Conservation (phyloP, 2,888 invertebrate genomes). For the Drosophila basisetae region DNA sequence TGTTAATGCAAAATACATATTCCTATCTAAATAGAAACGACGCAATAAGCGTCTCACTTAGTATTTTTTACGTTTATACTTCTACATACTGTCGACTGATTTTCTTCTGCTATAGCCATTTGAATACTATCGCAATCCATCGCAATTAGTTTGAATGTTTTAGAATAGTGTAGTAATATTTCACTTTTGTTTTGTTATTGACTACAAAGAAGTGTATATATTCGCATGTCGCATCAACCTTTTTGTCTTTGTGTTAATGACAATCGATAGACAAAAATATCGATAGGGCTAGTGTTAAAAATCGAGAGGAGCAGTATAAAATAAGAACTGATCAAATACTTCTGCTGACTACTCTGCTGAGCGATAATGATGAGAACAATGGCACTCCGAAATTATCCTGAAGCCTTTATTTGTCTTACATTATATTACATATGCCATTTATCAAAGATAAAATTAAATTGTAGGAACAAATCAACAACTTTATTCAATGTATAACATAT, state of each 20-base stretch:
- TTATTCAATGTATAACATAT: background rate
- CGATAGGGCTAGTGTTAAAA: background rate
- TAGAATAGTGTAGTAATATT: background rate
- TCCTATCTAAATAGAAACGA: slow-evolving; percentile 18
- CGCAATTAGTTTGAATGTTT: background rate
- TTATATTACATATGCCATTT: background rate
- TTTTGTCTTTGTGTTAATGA: background rate
- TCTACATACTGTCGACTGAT: slow-evolving; percentile 75
- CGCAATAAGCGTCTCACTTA: slow-evolving; percentile 30
- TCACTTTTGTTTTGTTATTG: background rate
- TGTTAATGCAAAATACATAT: background rate
- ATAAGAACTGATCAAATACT: background rate
- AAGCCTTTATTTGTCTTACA: background rate
- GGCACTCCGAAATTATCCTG: background rate
- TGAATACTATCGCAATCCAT: slow-evolving; percentile 85
- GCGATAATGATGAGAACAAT: too few species aligned
- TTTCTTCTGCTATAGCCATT: slow-evolving; percentile 83
- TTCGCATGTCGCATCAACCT: background rate
- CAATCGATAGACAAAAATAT: slow-evolving; percentile 15
- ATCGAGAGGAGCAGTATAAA: background rate
- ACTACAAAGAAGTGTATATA: background rate
- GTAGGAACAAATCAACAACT: background rate
- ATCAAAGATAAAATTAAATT: background rate
- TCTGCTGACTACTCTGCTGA: too few species aligned
- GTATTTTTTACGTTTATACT: background rate